phyloP scores from a whole-genome alignment of 2,797 vertebrate species.

The Silurus aristotelis region DNA sequence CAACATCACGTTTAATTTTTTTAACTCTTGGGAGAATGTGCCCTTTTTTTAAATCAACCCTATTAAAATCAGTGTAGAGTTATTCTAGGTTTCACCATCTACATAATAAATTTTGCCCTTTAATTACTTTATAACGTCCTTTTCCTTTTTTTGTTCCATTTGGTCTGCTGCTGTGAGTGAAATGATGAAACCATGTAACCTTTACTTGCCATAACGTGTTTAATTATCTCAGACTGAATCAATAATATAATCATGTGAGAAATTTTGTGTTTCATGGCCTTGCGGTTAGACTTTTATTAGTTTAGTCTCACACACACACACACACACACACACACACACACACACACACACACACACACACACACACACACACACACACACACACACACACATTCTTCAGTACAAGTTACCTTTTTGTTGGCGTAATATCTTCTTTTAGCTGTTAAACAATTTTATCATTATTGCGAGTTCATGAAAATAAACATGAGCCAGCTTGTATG shows the following conservation, averaged over 20 bases:
- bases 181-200: constrained; percentile 35
- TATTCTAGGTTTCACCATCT: constrained; percentile 38
- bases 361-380: no score
- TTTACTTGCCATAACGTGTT: constrained; percentile 29
- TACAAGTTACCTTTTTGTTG: constrained; percentile 17
- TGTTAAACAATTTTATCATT: constrained; percentile 5
- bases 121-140: constrained; percentile 26
- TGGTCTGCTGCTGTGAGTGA: constrained; percentile 30
- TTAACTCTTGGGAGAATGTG: not conserved
- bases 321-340: no score
- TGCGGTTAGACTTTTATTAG: not conserved
- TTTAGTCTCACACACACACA: not conserved
- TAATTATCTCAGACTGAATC: constrained; percentile 42
- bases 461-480: not conserved
- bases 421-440: constrained; percentile 6
- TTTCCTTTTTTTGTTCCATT: not conserved
- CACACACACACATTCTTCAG: not conserved
- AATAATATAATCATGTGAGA: constrained; percentile 28
- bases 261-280: not conserved
- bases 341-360: no score
- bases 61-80: not conserved
- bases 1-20: not conserved
- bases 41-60: not conserved
- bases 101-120: not conserved
- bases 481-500: constrained; percentile 17